These are phyloP conservation scores for Pandemis heparana DNA, from an alignment of 2,888 invertebrate species.

Conservation along the genomic window DNA sequence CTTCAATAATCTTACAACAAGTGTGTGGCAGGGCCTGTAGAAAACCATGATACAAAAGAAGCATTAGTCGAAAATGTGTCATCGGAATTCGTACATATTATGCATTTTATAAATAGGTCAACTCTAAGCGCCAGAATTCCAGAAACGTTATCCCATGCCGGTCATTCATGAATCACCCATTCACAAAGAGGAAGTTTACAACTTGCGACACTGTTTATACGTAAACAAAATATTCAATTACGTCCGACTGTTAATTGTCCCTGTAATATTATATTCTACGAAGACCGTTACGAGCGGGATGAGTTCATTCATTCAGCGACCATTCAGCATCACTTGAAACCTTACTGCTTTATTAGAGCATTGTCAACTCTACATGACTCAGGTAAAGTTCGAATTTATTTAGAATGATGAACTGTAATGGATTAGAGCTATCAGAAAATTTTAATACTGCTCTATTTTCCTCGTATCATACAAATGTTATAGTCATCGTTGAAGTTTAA, in stretches of 20 bases:
- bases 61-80: conserved; percentile 27
- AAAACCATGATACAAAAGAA: conserved; percentile 27
- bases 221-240: conserved; percentile 47
- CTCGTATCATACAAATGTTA: conserved; percentile 7
- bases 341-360: not conserved
- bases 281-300: conserved; percentile 62
- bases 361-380: not conserved
- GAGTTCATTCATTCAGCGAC: conserved; percentile 56
- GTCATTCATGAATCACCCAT: conserved; percentile 56
- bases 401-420: not conserved
- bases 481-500: conserved; percentile 12
- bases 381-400: not conserved
- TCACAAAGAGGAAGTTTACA: conserved; percentile 62
- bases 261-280: conserved; percentile 59
- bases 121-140: conserved; percentile 31
- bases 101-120: conserved; percentile 32
- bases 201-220: conserved; percentile 52
- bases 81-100: conserved; percentile 25
- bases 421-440: conserved; percentile 15
- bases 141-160: conserved; percentile 33
- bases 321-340: conserved; percentile 1
- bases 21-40: not conserved
- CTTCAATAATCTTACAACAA: conserved; percentile 40
- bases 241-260: conserved; percentile 37
- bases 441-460: conserved; percentile 25